Evolutionary conservation across 2,797 vertebrate genomes (phyloP).

Genomic region (Diplodus sargus): DNA sequence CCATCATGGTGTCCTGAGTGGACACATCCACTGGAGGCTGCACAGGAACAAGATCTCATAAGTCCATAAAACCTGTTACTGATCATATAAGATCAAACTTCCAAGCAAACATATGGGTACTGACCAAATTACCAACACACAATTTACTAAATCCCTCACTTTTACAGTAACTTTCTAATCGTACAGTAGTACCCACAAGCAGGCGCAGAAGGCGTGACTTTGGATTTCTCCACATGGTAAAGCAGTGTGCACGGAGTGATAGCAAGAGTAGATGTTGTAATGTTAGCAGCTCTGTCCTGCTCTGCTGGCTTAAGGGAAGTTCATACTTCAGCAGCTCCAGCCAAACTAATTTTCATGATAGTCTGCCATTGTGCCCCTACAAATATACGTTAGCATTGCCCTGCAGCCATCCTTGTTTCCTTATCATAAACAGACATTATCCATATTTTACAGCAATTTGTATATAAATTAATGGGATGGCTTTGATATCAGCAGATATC

Average conservation of each 20-base stretch:
- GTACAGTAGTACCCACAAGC: too few relatives aligned
- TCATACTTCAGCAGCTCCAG: not conserved
- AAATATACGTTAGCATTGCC: not conserved
- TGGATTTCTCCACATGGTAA: too few relatives aligned
- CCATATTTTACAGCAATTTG: not conserved
- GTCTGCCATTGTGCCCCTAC: not conserved
- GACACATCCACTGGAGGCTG: constrained; percentile 85
- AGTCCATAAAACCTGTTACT: not conserved
- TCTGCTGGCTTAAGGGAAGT: not conserved
- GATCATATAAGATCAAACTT: not conserved
- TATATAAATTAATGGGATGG: not conserved
- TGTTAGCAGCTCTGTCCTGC: not conserved
- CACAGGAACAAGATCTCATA: constrained; percentile 1
- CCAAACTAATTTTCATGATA: not conserved
- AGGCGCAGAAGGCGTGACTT: too few relatives aligned
- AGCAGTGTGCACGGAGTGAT: too few relatives aligned
- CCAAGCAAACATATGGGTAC: not conserved
- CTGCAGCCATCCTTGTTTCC: not conserved
- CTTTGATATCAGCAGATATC: not conserved
- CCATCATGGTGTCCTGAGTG: constrained; percentile 91
- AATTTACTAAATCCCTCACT: too few relatives aligned
- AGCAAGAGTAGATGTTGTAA: too few relatives aligned
- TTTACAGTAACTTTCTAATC: too few relatives aligned
- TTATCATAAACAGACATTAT: not conserved
- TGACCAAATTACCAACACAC: too few relatives aligned